Base-by-base conservation (phyloP, 2,888 invertebrate species). In the Pollenia griseotomentosa region DNA sequence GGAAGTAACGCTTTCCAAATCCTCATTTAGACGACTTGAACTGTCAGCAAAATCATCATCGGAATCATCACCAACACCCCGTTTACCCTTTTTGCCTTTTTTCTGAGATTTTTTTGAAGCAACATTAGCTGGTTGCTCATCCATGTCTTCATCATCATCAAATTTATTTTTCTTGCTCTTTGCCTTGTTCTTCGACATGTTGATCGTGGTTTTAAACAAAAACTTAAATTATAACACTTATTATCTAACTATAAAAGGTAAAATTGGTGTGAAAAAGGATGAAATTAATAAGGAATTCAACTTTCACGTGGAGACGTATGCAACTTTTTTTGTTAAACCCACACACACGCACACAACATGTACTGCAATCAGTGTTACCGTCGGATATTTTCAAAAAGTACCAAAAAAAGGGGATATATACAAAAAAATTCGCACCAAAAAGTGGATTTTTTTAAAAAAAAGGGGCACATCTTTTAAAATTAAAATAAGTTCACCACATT, bases 21-120 rank as follows among this genome's bases (percentile, higher is more conserved):
- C 92, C 78, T 94, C 95, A 88, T 94, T 93, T 63, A 89, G 33
- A 14, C 83, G 90, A 57, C 61, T 89, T 42, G 86, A 88, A 0
- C 83, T 79, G 5, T 88, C 65, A 33, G 68, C 81, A 80, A 90
- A 88, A 82, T 95, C 95, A 88, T 95, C 95, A 75, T 94, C 94
- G 83, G 94, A 94, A 79, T 94, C 95, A 61, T 91, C 94, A 86
- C 92, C 94, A 89, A 92, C 93, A 44, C 94, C 94, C 92, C 95
- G 95, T 87, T 91, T 93, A 5, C 91, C 90, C 74, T 92, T 92
- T 82, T 92, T 91, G 11, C 89, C 89, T 81, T 91, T 91, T 80
- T 92, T 91, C 83, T 88, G 81, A 10, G 86, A 61, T 46, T 90
- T 89, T 55, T 90, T 90, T 75, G 88, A 88, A 23, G 87, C 87